Evolutionary conservation across 2,888 invertebrate genomes (phyloP).

Genomic region (Prenolepis imparis): DNA sequence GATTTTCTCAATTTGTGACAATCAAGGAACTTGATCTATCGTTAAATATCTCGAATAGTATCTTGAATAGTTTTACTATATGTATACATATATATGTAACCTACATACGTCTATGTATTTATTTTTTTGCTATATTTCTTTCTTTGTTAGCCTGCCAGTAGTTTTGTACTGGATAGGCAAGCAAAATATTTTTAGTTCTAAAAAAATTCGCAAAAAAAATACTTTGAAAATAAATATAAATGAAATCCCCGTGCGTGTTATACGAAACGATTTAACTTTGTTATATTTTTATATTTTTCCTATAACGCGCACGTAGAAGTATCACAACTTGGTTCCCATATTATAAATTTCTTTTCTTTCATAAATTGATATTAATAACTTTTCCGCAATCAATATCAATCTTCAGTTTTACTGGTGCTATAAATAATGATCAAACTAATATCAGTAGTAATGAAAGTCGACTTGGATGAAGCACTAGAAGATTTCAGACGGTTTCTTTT

Average conservation of each 20-base stretch:
- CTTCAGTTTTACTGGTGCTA: not conserved
- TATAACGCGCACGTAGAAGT: not conserved
- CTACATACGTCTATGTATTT: not conserved
- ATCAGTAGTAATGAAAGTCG: conserved; percentile 36
- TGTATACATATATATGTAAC: too few species aligned
- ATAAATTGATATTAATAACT: conserved; percentile 41
- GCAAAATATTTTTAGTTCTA: not conserved
- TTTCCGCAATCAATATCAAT: conserved; percentile 26
- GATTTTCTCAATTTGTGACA: conserved; percentile 8
- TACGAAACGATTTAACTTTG: conserved; percentile 15
- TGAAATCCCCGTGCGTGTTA: not conserved
- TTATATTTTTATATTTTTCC: conserved; percentile 22
- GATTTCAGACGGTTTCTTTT: conserved; percentile 9
- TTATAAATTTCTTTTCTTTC: not conserved
- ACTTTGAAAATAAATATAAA: conserved; percentile 22
- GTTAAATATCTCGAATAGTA: not conserved
- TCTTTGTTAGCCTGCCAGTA: not conserved
- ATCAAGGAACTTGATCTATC: not conserved
- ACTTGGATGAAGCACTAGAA: not conserved
- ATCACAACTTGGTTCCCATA: not conserved
- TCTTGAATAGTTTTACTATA: not conserved
- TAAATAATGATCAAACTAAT: conserved; percentile 38
- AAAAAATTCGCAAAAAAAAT: conserved; percentile 33
- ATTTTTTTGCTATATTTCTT: conserved; percentile 4
- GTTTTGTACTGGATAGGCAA: not conserved